Evolutionary conservation across 2,797 vertebrate genomes (phyloP).

Genomic region (Dermochelys coriacea): DNA sequence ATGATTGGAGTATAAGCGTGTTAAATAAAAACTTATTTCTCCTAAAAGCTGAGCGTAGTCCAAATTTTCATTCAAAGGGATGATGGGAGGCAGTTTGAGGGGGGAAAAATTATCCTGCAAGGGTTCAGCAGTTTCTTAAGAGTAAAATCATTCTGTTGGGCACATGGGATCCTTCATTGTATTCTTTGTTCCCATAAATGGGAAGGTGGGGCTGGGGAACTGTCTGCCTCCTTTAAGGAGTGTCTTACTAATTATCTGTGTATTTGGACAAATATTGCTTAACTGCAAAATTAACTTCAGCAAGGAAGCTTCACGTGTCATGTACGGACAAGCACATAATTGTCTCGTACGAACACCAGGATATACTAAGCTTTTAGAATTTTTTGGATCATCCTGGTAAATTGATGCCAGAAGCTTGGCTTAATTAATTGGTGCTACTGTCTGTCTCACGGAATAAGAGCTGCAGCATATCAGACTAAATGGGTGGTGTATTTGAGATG

Average conservation of each 20-base stretch:
- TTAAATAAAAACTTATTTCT: background rate
- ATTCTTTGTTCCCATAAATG: background rate
- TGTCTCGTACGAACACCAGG: background rate
- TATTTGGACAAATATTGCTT: background rate
- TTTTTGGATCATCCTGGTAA: background rate
- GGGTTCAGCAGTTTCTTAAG: background rate
- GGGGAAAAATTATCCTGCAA: background rate
- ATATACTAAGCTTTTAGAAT: background rate
- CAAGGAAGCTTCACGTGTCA: background rate
- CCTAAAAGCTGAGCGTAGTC: too few relatives aligned
- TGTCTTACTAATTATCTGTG: slow-evolving; percentile 24
- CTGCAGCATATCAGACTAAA: background rate
- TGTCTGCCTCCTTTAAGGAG: background rate
- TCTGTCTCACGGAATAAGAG: background rate
- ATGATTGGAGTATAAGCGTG: background rate
- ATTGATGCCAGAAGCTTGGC: background rate
- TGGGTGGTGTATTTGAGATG: background rate
- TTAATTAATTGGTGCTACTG: background rate
- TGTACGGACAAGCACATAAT: background rate
- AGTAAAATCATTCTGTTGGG: background rate
- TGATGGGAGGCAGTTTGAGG: background rate
- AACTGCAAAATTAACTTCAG: fast-evolving
- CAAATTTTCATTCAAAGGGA: background rate
- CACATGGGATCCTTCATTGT: background rate
- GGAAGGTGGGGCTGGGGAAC: background rate